phyloP scores from a whole-genome alignment of 2,113 vertebrate genomes.

The Psilopsiagon aymara region DNA sequence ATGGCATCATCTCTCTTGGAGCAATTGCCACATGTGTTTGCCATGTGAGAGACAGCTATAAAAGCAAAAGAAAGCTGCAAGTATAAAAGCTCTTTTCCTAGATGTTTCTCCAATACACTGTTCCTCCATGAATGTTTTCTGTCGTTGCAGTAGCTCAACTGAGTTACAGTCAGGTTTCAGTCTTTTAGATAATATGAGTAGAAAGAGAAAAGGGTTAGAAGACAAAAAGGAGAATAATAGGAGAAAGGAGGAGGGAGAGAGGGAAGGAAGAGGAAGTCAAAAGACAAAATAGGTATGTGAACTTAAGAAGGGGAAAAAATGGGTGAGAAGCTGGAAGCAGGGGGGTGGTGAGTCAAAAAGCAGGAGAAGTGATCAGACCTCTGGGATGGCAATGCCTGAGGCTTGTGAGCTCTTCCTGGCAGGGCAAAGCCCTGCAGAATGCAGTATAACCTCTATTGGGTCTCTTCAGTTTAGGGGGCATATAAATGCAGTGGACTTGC shows the following conservation, averaged over 20 bases:
- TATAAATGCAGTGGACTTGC: constrained; percentile 61
- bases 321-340: neutral
- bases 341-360: neutral
- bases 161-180: neutral
- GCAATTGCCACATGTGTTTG: neutral
- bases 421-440: constrained; percentile 17
- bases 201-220: neutral
- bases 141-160: neutral
- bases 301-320: neutral
- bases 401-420: neutral
- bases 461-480: constrained; percentile 50
- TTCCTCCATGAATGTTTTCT: neutral
- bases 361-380: neutral
- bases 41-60: neutral
- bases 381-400: neutral
- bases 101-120: neutral
- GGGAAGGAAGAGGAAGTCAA: neutral
- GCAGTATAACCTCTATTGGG: constrained; percentile 2
- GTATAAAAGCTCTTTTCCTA: neutral
- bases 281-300: neutral
- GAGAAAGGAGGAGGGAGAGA: neutral
- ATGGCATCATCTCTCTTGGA: neutral
- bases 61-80: constrained; percentile 2
- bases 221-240: neutral
- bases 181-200: neutral